Percentiles rank a stretch among this genome's conserved stretches.
Evolutionary conservation across 2,888 invertebrate genomes (phyloP).

Genomic region (Linnaemya vulpina): DNA sequence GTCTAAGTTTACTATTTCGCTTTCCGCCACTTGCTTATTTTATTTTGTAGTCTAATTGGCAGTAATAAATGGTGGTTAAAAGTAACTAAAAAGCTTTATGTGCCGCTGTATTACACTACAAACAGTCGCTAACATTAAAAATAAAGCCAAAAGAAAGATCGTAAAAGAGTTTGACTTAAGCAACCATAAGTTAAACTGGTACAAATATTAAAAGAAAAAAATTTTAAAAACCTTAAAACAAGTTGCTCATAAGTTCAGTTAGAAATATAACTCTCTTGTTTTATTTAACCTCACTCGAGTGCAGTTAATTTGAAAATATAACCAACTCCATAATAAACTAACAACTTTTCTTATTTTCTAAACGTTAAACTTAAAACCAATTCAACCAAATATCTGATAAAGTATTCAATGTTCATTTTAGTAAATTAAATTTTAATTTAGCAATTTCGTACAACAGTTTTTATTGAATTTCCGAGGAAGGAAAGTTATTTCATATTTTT

Average conservation of each 20-base stretch:
- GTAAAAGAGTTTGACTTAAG: not conserved
- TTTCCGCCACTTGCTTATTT: conserved; percentile 34
- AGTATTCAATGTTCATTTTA: conserved; percentile 15
- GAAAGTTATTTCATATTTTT: conserved; percentile 1
- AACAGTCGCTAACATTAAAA: not conserved
- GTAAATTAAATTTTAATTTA: conserved; percentile 35
- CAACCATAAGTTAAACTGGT: not conserved
- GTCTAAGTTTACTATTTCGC: conserved; percentile 40
- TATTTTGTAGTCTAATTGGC: conserved; percentile 30
- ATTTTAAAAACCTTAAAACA: not conserved
- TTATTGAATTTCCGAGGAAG: not conserved
- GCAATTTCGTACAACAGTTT: conserved; percentile 15
- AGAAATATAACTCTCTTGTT: too few relatives aligned
- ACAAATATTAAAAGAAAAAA: too few relatives aligned
- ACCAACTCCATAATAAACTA: too few relatives aligned
- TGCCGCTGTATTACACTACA: not conserved
- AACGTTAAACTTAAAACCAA: not conserved
- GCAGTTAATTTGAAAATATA: too few relatives aligned
- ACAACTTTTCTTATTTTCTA: not conserved
- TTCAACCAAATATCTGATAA: not conserved
- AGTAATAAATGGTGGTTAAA: conserved; percentile 52
- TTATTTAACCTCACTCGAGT: too few relatives aligned
- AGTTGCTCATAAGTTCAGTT: not conserved
- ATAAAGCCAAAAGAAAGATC: too few relatives aligned
- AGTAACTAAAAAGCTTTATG: conserved; percentile 12